Base-by-base conservation (phyloP, 1,140 invertebrate genomes). In the Portunus trituberculatus region DNA sequence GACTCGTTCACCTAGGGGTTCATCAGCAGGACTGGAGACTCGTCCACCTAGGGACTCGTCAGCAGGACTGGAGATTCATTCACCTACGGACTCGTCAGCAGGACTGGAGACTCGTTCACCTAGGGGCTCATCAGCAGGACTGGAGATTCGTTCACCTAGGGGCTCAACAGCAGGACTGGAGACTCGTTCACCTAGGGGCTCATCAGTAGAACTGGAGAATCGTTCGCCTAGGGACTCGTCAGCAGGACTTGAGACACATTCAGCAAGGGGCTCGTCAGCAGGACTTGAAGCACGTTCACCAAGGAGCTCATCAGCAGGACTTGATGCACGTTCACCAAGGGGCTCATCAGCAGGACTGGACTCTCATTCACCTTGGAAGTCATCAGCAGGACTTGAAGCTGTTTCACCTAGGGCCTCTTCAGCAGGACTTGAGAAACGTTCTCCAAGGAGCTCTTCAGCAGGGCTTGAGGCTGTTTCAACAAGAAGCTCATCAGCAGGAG, bases 131-230 rank as follows among this genome's bases (percentile, higher is more conserved):
- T 39, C 59, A 39, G 67, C 20, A 83, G 91, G 67, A 14, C 31
- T 92, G 76, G 91, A 92, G 39, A 25, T 31, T 39, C 67, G 59
- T 39, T 92, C 91, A 92, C 91, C 91, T 0, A 92, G 59, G 82
- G 91, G 91, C 39, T 92, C 91, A 83, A 25, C 67, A n/a, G 59
- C 67, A 45, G 91, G 67, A 10, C 46, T 92, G 39, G 91, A 92
- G 29, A 10, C 31, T 52, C 89, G 48, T 12, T 45, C 67, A 83
- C 67, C 52, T 4, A 59, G 52, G 52, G 52, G 52, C 8, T 59
- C 52, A 20, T 59, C 52, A 59, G 52, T 20, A 59, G 52, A 10
- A 59, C 52, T 59, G 52, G 52, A 59, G 52, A 20, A 2, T 1
- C 52, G 8, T 10, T 59, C 52, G 12, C 52, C 52, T 4, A 59